These are phyloP conservation scores for Brienomyrus longianalis DNA, from an alignment of 2,113 vertebrate species.

Conservation along the genomic window DNA sequence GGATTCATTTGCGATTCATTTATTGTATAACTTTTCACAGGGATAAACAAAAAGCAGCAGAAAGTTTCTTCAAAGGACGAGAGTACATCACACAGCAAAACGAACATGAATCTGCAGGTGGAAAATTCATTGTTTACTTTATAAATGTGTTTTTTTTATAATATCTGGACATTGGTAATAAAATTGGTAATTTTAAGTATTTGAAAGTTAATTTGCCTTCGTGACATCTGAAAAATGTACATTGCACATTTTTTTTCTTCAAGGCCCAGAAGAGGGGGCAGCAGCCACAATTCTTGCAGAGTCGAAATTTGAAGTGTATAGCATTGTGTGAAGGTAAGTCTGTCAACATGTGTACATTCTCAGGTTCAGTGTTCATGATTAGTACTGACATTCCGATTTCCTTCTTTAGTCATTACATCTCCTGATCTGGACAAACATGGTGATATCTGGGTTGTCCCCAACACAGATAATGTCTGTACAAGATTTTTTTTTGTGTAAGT, in stretches of 20 bases:
- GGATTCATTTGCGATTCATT: not conserved
- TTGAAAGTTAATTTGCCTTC: not conserved
- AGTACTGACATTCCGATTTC: slow-evolving; percentile 7
- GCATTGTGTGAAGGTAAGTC: slow-evolving; percentile 87
- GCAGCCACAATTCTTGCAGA: slow-evolving; percentile 83
- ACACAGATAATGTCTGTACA: slow-evolving; percentile 83
- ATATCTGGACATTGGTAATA: not conserved
- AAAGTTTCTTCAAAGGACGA: slow-evolving; percentile 82
- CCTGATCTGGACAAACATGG: slow-evolving; percentile 86
- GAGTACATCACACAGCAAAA: slow-evolving; percentile 70
- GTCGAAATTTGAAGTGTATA: slow-evolving; percentile 86
- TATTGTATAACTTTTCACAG: slow-evolving; percentile 44
- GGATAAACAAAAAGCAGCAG: slow-evolving; percentile 89
- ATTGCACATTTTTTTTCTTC: slow-evolving; percentile 13
- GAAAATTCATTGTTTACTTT: not conserved
- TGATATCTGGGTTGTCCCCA: slow-evolving; percentile 86
- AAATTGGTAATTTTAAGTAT: not conserved
- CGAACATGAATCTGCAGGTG: slow-evolving; percentile 72
- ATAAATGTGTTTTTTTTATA: not conserved
- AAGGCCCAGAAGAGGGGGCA: slow-evolving; percentile 84
- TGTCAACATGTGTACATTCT: not conserved
- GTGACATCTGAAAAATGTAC: not conserved
- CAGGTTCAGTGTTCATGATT: not conserved
- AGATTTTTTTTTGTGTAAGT: slow-evolving; percentile 92
- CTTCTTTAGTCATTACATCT: slow-evolving; percentile 74